Evolutionary conservation across 2,888 invertebrate genomes (phyloP).

Genomic region (Branchipolynoe longqiensis): DNA sequence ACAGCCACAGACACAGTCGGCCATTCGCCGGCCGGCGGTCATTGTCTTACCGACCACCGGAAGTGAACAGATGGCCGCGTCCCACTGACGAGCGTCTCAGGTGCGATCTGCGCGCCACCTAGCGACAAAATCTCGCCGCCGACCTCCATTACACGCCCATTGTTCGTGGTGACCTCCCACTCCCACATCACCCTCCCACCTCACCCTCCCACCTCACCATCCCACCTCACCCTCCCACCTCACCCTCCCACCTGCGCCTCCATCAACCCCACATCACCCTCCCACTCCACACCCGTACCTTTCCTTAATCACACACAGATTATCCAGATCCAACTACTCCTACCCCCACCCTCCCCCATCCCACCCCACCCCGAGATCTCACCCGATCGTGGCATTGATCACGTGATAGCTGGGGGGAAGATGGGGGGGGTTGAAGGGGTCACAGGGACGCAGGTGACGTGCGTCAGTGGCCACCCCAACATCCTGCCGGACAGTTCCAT

Average conservation of each 20-base stretch:
- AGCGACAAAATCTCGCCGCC: not conserved
- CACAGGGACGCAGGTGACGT: constrained; percentile 23
- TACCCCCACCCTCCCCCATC: constrained; percentile 9
- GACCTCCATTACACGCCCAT: constrained; percentile 37
- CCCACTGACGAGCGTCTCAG: constrained; percentile 22
- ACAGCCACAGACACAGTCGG: not conserved
- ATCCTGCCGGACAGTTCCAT: not conserved
- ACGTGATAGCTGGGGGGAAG: not conserved
- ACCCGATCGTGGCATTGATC: constrained; percentile 28
- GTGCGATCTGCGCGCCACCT: not conserved
- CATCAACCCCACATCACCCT: too few species aligned
- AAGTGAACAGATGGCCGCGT: constrained; percentile 33
- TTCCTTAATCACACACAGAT: constrained; percentile 29
- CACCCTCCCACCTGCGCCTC: not conserved
- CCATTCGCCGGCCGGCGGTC: too few species aligned
- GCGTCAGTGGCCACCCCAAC: not conserved
- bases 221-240: not conserved
- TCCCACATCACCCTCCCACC: not conserved
- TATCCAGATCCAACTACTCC: too few species aligned
- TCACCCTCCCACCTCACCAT: not conserved
- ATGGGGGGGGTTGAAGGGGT: not conserved
- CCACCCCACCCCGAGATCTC: constrained; percentile 1
- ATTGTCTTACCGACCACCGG: not conserved
- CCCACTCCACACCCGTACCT: too few species aligned
- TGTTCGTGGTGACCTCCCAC: not conserved